Percentiles rank a stretch among this genome's conserved stretches.
Evolutionary conservation across 2,797 vertebrate genomes (phyloP).

Genomic region (Oreonectes daqikongensis): DNA sequence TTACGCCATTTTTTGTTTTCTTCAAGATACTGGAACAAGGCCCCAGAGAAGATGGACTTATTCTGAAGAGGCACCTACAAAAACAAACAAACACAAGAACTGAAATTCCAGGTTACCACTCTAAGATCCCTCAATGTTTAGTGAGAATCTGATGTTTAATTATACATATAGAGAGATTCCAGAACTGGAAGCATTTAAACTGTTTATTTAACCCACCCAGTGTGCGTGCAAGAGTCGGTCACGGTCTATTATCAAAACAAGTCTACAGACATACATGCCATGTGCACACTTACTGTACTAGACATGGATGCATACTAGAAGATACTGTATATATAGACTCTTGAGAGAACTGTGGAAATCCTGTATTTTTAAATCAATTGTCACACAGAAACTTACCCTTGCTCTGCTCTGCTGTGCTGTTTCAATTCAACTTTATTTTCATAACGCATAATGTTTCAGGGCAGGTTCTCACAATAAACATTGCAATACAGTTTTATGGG

Average conservation of each 20-base stretch:
- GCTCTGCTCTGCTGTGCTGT: too few relatives aligned
- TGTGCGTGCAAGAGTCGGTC: not conserved
- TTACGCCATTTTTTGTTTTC: constrained; percentile 95
- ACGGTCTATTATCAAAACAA: not conserved
- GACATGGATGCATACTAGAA: not conserved
- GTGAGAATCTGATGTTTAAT: not conserved
- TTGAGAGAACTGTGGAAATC: not conserved
- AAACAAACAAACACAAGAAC: not conserved
- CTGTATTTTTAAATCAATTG: too few relatives aligned
- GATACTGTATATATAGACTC: not conserved
- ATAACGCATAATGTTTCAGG: too few relatives aligned
- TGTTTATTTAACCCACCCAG: constrained; percentile 42
- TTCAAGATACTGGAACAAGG: constrained; percentile 90
- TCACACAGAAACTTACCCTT: too few relatives aligned
- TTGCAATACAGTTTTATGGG: too few relatives aligned
- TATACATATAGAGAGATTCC: constrained; percentile 17
- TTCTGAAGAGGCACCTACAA: constrained; percentile 84
- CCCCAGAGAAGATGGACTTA: constrained; percentile 89
- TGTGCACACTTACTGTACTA: not conserved
- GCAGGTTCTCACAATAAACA: too few relatives aligned
- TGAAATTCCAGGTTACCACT: not conserved
- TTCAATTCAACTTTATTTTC: too few relatives aligned
- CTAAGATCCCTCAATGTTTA: not conserved
- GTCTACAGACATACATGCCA: not conserved
- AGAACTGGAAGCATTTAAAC: constrained; percentile 9